phyloP scores from a whole-genome alignment of 2,797 vertebrate genomes.

The Darevskia mixta region DNA sequence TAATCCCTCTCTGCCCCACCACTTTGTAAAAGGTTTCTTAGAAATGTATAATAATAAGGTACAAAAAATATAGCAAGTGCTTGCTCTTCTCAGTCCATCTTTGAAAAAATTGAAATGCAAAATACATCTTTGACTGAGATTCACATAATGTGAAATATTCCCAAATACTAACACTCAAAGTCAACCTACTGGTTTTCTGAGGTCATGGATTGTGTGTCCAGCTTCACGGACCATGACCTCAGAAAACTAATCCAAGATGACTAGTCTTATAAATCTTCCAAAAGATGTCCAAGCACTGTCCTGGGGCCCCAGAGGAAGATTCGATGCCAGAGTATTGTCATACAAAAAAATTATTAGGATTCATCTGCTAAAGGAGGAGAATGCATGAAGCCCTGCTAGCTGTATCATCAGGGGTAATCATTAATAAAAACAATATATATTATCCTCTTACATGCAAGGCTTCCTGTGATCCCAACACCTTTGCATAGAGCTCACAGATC shows the following conservation, averaged over 20 bases:
- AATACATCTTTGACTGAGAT: background rate
- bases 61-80: background rate
- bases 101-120: too few species aligned
- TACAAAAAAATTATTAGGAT: too few species aligned
- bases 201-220: too few species aligned
- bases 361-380: background rate
- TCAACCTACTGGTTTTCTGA: too few species aligned
- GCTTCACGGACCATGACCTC: too few species aligned
- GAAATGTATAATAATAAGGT: background rate
- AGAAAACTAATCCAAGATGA: too few species aligned
- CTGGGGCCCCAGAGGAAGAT: too few species aligned
- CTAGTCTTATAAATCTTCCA: too few species aligned
- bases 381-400: background rate
- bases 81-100: background rate
- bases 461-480: conserved; percentile 89
- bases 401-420: background rate
- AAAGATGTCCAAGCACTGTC: too few species aligned
- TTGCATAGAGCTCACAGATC: conserved; percentile 95
- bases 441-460: conserved; percentile 89
- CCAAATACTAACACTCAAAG: background rate
- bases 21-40: background rate
- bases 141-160: background rate
- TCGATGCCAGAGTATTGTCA: too few species aligned
- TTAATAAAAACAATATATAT: accelerated
- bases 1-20: background rate